phyloP scores from a whole-genome alignment of 2,888 invertebrate species.

The Epinotia ramella region DNA sequence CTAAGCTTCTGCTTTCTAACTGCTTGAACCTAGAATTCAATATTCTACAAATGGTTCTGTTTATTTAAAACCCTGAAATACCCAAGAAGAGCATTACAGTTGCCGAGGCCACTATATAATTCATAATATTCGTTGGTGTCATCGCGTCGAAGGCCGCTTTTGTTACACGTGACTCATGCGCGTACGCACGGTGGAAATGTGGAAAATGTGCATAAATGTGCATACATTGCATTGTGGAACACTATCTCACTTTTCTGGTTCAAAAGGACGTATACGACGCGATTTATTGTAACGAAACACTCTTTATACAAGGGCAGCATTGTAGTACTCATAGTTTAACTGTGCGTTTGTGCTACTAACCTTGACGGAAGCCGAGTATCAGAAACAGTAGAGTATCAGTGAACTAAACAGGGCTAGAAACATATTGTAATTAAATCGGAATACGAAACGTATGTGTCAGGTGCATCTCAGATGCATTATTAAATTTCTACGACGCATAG shows the following conservation, averaged over 20 bases:
- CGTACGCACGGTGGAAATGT: slow-evolving; percentile 52
- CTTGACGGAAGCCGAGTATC: background rate
- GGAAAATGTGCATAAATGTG: slow-evolving; percentile 54
- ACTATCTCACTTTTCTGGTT: background rate
- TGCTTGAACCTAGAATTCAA: background rate
- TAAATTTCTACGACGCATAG: too few relatives aligned
- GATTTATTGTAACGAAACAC: background rate
- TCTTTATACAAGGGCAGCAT: background rate
- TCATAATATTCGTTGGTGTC: slow-evolving; percentile 55
- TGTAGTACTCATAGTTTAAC: background rate
- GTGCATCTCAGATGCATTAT: background rate
- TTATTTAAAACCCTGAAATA: background rate
- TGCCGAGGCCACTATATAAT: slow-evolving; percentile 53
- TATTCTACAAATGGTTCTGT: background rate
- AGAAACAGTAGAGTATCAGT: background rate
- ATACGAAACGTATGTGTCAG: background rate
- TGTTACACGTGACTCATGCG: slow-evolving; percentile 60
- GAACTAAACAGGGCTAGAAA: background rate
- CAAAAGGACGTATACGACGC: slow-evolving; percentile 6
- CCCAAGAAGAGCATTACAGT: slow-evolving; percentile 52
- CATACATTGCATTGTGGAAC: slow-evolving; percentile 29
- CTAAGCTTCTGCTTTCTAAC: background rate
- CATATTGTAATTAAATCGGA: background rate
- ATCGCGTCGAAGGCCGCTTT: slow-evolving; percentile 59
- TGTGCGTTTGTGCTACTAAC: slow-evolving; percentile 15